Conservation (phyloP, 1,140 invertebrate species). For the Nasonia vitripennis region DNA sequence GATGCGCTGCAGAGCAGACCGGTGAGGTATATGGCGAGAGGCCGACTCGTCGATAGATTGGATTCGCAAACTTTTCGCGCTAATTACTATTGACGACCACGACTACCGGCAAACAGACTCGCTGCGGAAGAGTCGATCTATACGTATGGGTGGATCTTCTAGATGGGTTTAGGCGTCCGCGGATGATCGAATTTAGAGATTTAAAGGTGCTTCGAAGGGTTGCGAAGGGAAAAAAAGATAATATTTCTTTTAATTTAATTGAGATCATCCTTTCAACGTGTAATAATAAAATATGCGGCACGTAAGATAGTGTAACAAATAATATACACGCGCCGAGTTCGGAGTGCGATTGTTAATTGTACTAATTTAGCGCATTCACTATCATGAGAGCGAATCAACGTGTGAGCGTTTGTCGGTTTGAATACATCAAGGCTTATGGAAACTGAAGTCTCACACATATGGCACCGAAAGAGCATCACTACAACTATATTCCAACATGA, state of each 20-base stretch:
- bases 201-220: background rate
- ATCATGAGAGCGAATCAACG: background rate
- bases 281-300: background rate
- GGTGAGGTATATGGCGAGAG: too few relatives aligned
- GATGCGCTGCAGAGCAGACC: too few relatives aligned
- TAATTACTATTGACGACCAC: slow-evolving; percentile 35
- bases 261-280: too few relatives aligned
- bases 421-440: background rate
- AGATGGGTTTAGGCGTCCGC: too few relatives aligned
- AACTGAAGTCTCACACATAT: background rate
- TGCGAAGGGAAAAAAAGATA: too few relatives aligned
- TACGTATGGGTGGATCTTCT: too few relatives aligned
- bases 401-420: background rate
- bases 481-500: too few relatives aligned
- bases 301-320: background rate
- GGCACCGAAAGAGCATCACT: background rate
- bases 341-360: background rate
- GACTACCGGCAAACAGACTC: background rate
- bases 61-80: slow-evolving; percentile 43
- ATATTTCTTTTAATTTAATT: background rate
- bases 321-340: background rate
- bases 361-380: background rate
- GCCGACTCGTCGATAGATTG: background rate
- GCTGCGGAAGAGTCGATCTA: too few relatives aligned
- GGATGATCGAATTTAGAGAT: background rate